Conservation (phyloP, 2,888 invertebrate species). For the Lacanobia wlatinum region DNA sequence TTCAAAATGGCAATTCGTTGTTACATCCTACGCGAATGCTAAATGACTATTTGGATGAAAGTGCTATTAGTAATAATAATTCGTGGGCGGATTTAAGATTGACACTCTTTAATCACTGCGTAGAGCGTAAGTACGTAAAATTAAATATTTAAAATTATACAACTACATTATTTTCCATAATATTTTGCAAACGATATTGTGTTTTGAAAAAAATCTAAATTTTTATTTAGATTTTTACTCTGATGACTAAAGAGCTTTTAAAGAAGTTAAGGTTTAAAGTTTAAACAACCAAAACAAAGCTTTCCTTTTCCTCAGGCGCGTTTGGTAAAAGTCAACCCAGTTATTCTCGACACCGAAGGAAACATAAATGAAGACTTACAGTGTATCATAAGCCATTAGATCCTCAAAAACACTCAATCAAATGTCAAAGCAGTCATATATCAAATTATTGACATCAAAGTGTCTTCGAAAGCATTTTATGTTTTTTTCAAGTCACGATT, state of each 20-base stretch:
- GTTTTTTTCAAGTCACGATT: neutral
- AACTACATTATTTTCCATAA: neutral
- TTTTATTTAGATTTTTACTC: neutral
- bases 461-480: conserved; percentile 1
- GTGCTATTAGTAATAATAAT: conserved; percentile 3
- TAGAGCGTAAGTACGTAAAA: neutral
- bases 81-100: neutral
- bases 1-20: conserved; percentile 7
- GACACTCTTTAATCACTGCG: neutral
- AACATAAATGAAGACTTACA: neutral
- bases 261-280: no score
- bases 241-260: neutral
- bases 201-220: no score
- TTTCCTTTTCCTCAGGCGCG: neutral
- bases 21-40: conserved; percentile 11
- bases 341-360: neutral
- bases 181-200: neutral
- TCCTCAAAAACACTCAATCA: conserved; percentile 23
- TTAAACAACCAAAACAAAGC: neutral
- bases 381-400: neutral
- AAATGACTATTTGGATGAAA: conserved; percentile 1
- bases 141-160: neutral
- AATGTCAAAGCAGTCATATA: conserved; percentile 7
- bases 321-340: neutral
- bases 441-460: conserved; percentile 14